Evolutionary conservation across 92 coral and sea anemone genomes (phyloP), one percentile per base, ranked within the genome.

Genomic region (Nematostella vectensis): DNA sequence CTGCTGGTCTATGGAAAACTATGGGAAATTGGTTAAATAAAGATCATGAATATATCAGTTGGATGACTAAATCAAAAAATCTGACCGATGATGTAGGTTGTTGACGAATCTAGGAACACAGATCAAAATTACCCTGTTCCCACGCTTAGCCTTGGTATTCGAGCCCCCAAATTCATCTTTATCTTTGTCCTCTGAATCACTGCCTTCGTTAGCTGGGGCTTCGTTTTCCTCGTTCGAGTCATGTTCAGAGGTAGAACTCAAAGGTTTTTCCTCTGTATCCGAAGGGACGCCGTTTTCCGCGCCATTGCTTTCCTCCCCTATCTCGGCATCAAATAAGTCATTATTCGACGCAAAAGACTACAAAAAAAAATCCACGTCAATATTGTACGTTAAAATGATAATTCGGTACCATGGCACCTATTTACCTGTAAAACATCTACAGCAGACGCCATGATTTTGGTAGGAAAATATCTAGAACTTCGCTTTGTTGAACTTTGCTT

Each of bases 301-400:
- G 68, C 72, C 76, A 55, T 72, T 84, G 23, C 57, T 61, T 15
- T 82, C 83, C 11, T 58, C 81, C n/a, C n/a, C n/a, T 25, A 64
- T 50, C 61, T 79, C 94, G 9, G 76, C 65, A 65, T 83, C 94
- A 59, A 69, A 83, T 22, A 79, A 55, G 59, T 69, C 86, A 27
- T 83, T 67, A 55, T 69, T 63, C 12, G 47, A 58, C 31, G 31
- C 21, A 4, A 59, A 69, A 37, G 59, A 36, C 76, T 59, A 27
- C 58, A 40, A 31, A 44, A 57, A 28, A 15, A 22, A 16, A 18
- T 12, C 31, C 42, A 36, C 15, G 42, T 24, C 18, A 39, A 19
- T 8, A 28, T 0, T 55, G 11, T 28, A 15, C 12, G 12, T 37
- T 11, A 2, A 11, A 27, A 8, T 29, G 18, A 15, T 31, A 11